Base-by-base conservation (phyloP, 2,888 invertebrate species). In the Kryphioiulus occultus region DNA sequence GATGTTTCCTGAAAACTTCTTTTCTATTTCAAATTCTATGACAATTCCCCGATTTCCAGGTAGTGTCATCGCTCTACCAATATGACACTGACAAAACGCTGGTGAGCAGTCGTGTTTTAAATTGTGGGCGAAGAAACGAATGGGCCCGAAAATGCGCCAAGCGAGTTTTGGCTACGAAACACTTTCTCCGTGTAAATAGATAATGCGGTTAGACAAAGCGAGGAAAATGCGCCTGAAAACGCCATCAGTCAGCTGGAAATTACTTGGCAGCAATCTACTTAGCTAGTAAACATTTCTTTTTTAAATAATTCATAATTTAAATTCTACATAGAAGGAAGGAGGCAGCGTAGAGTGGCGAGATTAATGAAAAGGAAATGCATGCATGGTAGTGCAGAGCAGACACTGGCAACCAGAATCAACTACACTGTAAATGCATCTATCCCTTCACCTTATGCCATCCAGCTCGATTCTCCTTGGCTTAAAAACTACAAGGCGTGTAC, bases 251-350 rank as follows among this genome's bases (percentile, higher is more conserved):
- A 68, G 68, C 26, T 68, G 22, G 26, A 68, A 68, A 68, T 68
- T 68, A n/a, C 68, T 68, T 59, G 5, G 59, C 59, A 59, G 22
- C 22, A 59, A 68, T 68, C 26, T 68, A 68, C 68, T 68, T 26
- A 10, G 68, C 68, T 68, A 1, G 12, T 26, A 68, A 68, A 68
- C 68, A 26, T 19, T 47, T 47, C 19, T 68, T 53, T 53, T 53
- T 68, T 68, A n/a, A 68, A 68, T 68, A 68, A 68, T 68, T 10
- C 68, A 68, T 68, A 68, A 68, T 68, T 68, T 68, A 68, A 68
- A 68, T 26, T 68, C 68, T 68, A 68, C 26, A 26, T 26, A 4
- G 26, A 26, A 26, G 68, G 53, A 17, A 26, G 68, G 53, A 17
- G 53, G 53, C 53, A 53, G 68, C 26, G n/a, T 0, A n/a, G 26